Evolutionary conservation across 64 coral and sea anemone genomes (phyloP), one percentile per base, ranked within the genome.

Genomic region (Astreopora myriophthalma): DNA sequence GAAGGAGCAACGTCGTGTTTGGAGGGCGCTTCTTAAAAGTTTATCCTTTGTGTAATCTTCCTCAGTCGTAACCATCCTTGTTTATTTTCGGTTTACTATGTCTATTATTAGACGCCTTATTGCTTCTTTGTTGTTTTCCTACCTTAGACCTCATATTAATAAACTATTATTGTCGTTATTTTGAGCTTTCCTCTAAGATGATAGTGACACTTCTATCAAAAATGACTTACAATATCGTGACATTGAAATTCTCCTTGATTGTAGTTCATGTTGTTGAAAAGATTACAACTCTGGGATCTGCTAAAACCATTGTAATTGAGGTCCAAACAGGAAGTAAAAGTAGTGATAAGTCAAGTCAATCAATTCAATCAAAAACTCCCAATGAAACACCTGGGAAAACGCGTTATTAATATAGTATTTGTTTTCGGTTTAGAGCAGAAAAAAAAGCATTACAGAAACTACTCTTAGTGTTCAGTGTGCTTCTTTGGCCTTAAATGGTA

Each of bases 191-290:
- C 60, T 85, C 67, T 58, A 67, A 85, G 8, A 67, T 85, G 61
- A 85, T 85, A 85, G 28, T 66, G 24, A 85, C 36, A 14, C 33
- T 36, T 85, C 57, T 65, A 55, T 55, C 51, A 13, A 38, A 83
- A 85, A 49, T 68, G 27, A 32, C 81, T 67, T 66, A 65, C 8
- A 65, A 67, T 85, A 85, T 85, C 60, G 27, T 85, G 81, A 85
- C 61, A 85, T 65, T 85, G 27, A 85, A 85, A 85, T 85, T 8
- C 81, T 70, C 23, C 5, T 24, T 70, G 67, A 70, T 31, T 33
- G 31, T 70, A 72, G 85, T 87, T 87, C 85, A 73, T 46, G 66
- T 72, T 40, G 85, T 57, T 68, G 66, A 87, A 87, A 87, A 87
- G 64, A 87, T 87, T 69, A 87, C 85, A 73, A 87, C 66, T 87